phyloP scores from a whole-genome alignment of 1,140 invertebrate genomes.

The Neodiprion pinetum region DNA sequence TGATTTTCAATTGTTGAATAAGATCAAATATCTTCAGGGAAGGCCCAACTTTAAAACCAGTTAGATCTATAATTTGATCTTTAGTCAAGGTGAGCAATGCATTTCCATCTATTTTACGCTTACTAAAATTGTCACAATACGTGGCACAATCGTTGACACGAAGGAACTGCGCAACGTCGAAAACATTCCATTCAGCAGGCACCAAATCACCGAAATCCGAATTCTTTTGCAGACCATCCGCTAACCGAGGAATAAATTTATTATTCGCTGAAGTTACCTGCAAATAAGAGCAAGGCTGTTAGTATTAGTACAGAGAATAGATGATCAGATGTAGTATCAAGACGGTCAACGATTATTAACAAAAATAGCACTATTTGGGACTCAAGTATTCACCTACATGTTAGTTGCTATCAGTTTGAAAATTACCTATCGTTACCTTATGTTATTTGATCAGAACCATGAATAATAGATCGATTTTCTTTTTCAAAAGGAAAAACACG shows the following conservation, averaged over 20 bases:
- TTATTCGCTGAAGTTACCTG: slow-evolving; percentile 57
- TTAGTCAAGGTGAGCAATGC: slow-evolving; percentile 82
- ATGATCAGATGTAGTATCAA: no score
- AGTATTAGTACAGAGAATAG: no score
- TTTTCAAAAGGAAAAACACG: no score
- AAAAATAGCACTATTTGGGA: slow-evolving; percentile 31
- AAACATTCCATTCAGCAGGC: slow-evolving; percentile 80
- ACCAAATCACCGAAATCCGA: slow-evolving; percentile 65
- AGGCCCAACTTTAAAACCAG: slow-evolving; percentile 93
- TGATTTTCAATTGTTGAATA: slow-evolving; percentile 85
- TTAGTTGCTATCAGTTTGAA: slow-evolving; percentile 47
- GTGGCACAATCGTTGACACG: slow-evolving; percentile 88
- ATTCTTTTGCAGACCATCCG: slow-evolving; percentile 62
- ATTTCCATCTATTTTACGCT: slow-evolving; percentile 82
- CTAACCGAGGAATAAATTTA: slow-evolving; percentile 75
- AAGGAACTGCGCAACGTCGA: slow-evolving; percentile 88
- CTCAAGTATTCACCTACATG: slow-evolving; percentile 33
- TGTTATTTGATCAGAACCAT: no score
- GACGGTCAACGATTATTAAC: neutral
- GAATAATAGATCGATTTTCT: no score
- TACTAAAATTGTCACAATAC: slow-evolving; percentile 85
- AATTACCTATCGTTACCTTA: slow-evolving; percentile 27
- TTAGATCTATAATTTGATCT: slow-evolving; percentile 87
- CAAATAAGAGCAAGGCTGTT: slow-evolving; percentile 19
- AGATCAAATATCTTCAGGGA: slow-evolving; percentile 93